These are phyloP conservation scores for Petromus typicus DNA, from an alignment of 2,113 vertebrate genomes.

Conservation along the genomic window DNA sequence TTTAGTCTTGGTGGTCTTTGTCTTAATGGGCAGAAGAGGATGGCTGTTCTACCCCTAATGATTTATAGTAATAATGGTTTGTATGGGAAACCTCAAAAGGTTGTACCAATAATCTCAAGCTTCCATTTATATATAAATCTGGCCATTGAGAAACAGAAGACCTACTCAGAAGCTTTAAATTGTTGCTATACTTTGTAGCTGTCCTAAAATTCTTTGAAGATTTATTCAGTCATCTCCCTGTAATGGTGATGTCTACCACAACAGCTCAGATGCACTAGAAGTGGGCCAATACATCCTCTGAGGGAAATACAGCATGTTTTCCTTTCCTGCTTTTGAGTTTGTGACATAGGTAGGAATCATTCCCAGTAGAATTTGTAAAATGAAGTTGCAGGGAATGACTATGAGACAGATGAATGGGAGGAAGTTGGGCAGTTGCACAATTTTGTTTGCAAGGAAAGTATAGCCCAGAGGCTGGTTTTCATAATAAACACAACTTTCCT, in stretches of 20 bases:
- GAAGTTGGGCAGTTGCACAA: background rate
- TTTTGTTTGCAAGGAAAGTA: background rate
- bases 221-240: too few relatives aligned
- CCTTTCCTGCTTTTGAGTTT: conserved; percentile 9
- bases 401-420: background rate
- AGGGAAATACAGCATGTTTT: background rate
- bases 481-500: background rate
- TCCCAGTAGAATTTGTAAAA: conserved; percentile 21
- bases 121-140: too few relatives aligned
- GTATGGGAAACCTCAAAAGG: too few relatives aligned
- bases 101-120: too few relatives aligned
- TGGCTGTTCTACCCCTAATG: background rate
- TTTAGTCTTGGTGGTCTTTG: too few relatives aligned
- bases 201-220: too few relatives aligned
- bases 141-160: too few relatives aligned
- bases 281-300: background rate
- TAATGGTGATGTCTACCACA: too few relatives aligned
- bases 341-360: background rate
- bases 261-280: too few relatives aligned
- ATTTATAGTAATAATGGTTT: background rate
- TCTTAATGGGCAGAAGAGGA: too few relatives aligned
- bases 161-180: too few relatives aligned
- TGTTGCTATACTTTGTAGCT: too few relatives aligned
- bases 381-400: conserved; percentile 17
- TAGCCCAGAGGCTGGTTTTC: conserved; percentile 9